Evolutionary conservation across 2,888 invertebrate species (phyloP), one percentile per base, ranked within the genome.

Genomic region (Luperina nickerlii): DNA sequence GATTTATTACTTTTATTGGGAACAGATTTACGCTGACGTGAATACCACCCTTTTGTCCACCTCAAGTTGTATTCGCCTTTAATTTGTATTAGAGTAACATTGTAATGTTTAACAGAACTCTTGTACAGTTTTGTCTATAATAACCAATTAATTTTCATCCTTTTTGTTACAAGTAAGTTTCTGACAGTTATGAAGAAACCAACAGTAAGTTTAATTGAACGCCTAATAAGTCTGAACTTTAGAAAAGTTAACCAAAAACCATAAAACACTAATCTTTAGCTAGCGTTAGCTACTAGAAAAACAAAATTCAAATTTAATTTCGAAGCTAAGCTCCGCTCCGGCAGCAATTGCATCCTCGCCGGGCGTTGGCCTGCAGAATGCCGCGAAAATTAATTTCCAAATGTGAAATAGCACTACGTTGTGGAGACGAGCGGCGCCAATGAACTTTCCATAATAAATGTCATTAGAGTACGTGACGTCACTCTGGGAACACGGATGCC

Each of bases 361-460:
- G 77, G 80, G 81, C 85, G 81, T 83, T 87, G 85, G 84, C 84
- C 85, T 82, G 82, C 89, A 87, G 86, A 91, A 92, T 92, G 88
- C 90, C 92, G 91, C 92, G 91, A 92, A 95, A 94, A 95, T 94
- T 94, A 95, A 95, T 96, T 94, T 93, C 91, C 91, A 92, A 94
- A 94, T 93, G 87, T 89, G 92, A 93, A 94, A 92, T 88, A 89
- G 88, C 91, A 87, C 88, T 90, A 92, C 91, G 90, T 92, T 92
- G 91, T 89, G 87, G 92, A 93, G 94, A 93, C 91, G 91, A 89
- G 92, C 91, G 93, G 92, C 94, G 93, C 94, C 95, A 94, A 95
- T 96, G 94, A 94, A 94, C 95, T 94, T 94, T 93, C 94, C 91
- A 93, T 95, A 95, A 95, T 95, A 95, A 96, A 96, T 94, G 94